These are phyloP conservation scores for Melopsittacus undulatus DNA, from an alignment of 2,797 vertebrate species.

Conservation along the genomic window DNA sequence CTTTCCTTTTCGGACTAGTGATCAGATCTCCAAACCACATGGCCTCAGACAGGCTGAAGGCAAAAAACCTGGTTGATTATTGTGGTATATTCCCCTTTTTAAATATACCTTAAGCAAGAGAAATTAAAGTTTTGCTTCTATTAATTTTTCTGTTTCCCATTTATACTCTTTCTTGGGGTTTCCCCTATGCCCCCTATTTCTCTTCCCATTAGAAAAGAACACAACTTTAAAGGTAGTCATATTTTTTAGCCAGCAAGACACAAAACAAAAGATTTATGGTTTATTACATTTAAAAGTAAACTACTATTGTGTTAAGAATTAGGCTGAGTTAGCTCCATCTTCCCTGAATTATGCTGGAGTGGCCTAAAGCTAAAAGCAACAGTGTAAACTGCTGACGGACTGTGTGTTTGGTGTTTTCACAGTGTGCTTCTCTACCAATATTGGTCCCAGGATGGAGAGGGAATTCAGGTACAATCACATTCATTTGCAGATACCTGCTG, in stretches of 20 bases:
- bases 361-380: slow-evolving; percentile 21
- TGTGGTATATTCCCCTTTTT: slow-evolving; percentile 55
- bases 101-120: slow-evolving; percentile 60
- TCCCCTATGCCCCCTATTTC: neutral
- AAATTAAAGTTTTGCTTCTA: neutral
- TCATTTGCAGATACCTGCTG: neutral
- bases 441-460: neutral
- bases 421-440: neutral
- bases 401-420: neutral
- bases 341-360: neutral
- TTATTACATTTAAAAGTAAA: slow-evolving; percentile 28
- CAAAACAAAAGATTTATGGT: slow-evolving; percentile 10
- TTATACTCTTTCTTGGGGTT: neutral
- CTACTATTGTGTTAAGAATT: neutral
- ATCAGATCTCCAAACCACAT: slow-evolving; percentile 72
- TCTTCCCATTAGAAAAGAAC: neutral
- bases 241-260: neutral
- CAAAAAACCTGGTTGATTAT: slow-evolving; percentile 71
- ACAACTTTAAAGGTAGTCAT: neutral
- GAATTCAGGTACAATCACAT: neutral
- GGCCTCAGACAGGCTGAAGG: slow-evolving; percentile 73
- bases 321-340: neutral
- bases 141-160: neutral
- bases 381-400: slow-evolving; percentile 9
- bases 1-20: slow-evolving; percentile 72